Percentiles rank a stretch among this genome's conserved stretches.
Conservation (phyloP, 2,797 vertebrate species). For the Oreochromis mossambicus region DNA sequence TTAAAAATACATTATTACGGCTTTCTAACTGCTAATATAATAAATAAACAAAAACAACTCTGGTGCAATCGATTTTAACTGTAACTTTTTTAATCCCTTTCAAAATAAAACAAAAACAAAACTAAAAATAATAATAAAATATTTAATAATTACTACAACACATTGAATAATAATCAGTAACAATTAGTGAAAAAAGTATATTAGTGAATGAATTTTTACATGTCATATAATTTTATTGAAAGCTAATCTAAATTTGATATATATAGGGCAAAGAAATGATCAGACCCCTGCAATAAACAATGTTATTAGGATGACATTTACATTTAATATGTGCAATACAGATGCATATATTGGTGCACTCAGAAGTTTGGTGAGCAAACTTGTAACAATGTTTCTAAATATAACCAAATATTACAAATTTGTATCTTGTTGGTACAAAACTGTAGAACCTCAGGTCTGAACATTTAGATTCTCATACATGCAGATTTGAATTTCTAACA, state of each 20-base stretch:
- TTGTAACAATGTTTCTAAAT: neutral
- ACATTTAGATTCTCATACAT: neutral
- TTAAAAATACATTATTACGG: neutral
- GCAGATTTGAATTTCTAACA: neutral
- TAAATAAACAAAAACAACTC: neutral
- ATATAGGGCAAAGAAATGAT: neutral
- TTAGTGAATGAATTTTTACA: neutral
- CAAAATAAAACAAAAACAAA: accelerated
- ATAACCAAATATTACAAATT: neutral
- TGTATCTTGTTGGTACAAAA: neutral
- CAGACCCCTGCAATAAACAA: neutral
- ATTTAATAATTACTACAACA: neutral
- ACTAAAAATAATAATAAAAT: no score
- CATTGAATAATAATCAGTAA: accelerated
- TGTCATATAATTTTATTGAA: accelerated
- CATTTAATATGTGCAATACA: neutral
- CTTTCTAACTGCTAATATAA: neutral
- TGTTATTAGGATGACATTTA: neutral
- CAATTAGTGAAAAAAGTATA: neutral
- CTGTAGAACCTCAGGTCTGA: neutral
- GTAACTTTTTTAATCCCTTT: neutral
- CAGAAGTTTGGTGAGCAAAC: neutral
- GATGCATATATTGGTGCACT: neutral
- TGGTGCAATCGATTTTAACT: accelerated
- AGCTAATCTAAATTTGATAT: neutral